Percentiles rank a stretch among this genome's conserved stretches.
Conservation (phyloP, 2,113 vertebrate genomes). For the Hydropotes inermis region DNA sequence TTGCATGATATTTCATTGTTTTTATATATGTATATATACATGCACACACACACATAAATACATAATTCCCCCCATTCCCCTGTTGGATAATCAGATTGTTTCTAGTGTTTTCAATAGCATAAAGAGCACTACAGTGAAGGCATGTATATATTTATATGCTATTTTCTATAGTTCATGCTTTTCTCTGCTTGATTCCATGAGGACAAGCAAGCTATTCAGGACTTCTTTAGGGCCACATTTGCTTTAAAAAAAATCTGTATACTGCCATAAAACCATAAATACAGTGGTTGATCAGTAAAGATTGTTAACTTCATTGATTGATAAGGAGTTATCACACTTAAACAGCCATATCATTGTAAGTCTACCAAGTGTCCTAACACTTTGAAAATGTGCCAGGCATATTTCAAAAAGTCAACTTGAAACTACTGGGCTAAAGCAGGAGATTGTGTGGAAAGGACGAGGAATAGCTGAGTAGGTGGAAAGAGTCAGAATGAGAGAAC, state of each 20-base stretch:
- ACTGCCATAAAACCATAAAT: constrained; percentile 16
- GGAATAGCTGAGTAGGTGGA: constrained; percentile 52
- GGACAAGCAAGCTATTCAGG: background rate
- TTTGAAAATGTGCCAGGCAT: constrained; percentile 21
- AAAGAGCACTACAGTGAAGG: background rate
- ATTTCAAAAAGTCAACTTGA: constrained; percentile 2
- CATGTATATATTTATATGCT: background rate
- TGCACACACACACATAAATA: background rate
- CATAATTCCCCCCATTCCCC: background rate
- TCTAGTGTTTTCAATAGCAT: background rate
- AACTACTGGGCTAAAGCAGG: constrained; percentile 12
- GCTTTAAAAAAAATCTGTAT: background rate
- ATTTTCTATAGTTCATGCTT: background rate
- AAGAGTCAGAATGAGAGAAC: constrained; percentile 18
- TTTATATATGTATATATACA: background rate
- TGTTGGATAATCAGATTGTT: background rate
- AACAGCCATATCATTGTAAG: background rate
- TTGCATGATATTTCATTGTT: background rate
- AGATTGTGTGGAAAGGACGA: background rate
- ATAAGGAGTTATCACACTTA: constrained; percentile 21
- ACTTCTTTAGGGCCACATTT: background rate
- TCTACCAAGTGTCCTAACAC: background rate
- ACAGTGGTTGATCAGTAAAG: background rate
- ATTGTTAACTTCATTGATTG: background rate
- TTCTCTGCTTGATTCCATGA: background rate